Conservation (phyloP, 1,140 invertebrate species). For the Drosophila erecta region DNA sequence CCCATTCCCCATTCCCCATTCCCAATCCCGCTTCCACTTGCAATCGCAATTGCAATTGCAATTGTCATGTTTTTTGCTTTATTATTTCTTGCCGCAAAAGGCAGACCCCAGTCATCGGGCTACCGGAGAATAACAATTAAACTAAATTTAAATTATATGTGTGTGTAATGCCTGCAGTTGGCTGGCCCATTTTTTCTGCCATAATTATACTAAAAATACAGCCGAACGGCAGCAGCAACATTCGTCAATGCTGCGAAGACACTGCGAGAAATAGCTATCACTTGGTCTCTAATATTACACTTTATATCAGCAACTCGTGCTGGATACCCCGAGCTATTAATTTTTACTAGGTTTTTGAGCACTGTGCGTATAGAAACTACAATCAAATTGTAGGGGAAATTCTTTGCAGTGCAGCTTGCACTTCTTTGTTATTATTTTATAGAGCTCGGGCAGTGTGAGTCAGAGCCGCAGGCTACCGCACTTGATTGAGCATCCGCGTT, state of each 20-base stretch:
- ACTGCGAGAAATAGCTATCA: background rate
- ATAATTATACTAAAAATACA: slow-evolving; percentile 81
- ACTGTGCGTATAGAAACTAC: too few species aligned
- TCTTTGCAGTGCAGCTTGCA: slow-evolving; percentile 5
- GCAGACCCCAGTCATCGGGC: slow-evolving; percentile 42
- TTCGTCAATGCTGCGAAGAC: slow-evolving; percentile 51
- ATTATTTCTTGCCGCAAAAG: slow-evolving; percentile 61
- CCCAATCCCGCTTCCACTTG: slow-evolving; percentile 30
- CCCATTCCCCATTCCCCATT: slow-evolving; percentile 7
- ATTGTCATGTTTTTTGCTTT: slow-evolving; percentile 71
- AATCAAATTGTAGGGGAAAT: background rate
- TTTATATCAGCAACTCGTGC: too few species aligned
- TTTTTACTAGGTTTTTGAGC: too few species aligned
- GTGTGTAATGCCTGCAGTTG: slow-evolving; percentile 70
- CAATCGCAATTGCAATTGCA: slow-evolving; percentile 66
- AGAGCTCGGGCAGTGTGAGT: slow-evolving; percentile 27
- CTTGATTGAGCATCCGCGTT: slow-evolving; percentile 22
- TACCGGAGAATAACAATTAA: slow-evolving; percentile 83
- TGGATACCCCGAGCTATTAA: too few species aligned
- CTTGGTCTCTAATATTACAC: too few species aligned
- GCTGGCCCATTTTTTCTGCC: slow-evolving; percentile 44
- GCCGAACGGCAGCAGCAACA: slow-evolving; percentile 38
- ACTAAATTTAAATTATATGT: slow-evolving; percentile 84
- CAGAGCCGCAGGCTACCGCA: slow-evolving; percentile 18
- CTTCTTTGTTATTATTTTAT: slow-evolving; percentile 52